Evolutionary conservation across 2,797 vertebrate genomes (phyloP), one percentile per base, ranked within the genome.

Genomic region (Zalophus californianus): DNA sequence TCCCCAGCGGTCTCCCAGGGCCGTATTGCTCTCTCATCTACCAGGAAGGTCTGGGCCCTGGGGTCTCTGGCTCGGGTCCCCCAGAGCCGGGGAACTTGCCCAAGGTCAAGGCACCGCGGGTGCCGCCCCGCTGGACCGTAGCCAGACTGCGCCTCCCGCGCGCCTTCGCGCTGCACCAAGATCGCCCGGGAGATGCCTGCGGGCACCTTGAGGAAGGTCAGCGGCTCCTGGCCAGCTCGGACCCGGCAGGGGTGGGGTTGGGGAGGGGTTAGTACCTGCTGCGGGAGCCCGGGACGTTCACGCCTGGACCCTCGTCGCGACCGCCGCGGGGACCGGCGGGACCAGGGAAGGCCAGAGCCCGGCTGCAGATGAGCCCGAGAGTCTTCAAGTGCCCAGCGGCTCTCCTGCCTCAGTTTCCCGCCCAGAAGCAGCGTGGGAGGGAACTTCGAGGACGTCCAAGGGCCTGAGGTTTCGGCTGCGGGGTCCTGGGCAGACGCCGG

Each of bases 151-250:
- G 35, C 93, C 93, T 95, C 62, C 29, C 5, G 62, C 48, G 38
- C 18, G 50, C 83, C 72, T 29, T 79, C 16, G 7, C 79, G 73
- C 94, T 92, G 96, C 95, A 90, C 73, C 95, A 35, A 7, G 88
- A 94, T 73, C 58, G 38, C 86, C 60, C 50, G 2, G 86, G 95
- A 97, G 94, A 94, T 58, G 94, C 86, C 96, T 4, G 73, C 52
- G 77, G 98, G 96, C 98, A 97, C 97, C 98, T 98, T 98, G 97
- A 94, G 87, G 82, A 96, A 96, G 97, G 97, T 93, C 96, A 32
- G 80, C 7, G 50, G 87, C 92, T 85, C 56, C 1, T 0, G 35
- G 72, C 84, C 77, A 25, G 77, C 48, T 86, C 20, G 0, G 80
- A 21, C 5, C 0, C 1, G 23, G n/a, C 7, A 2, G 56, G 52